Base-by-base conservation (phyloP, 2,888 invertebrate genomes). In the Idaea straminata region DNA sequence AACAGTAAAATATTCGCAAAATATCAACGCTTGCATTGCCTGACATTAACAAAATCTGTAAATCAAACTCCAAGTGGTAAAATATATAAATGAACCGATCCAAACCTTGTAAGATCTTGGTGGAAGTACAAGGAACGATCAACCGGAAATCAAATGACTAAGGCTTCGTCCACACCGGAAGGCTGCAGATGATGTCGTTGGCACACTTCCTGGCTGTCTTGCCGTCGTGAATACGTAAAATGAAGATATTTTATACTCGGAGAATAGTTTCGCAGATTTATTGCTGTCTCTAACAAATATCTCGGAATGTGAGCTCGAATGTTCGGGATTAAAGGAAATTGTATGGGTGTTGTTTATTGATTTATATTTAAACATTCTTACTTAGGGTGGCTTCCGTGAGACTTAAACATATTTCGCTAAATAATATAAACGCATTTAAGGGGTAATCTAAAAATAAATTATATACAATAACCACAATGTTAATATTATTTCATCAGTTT, bases 71-170 rank as follows among this genome's bases (percentile, higher is more conserved):
- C 13, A 47, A 47, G 13, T 7, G 10, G 10, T 13, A 13, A 47
- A 7, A 4, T 47, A 47, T 13, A 7, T 47, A 47, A 47, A 47
- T 13, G 47, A 47, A 47, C 47, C 10, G 47, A 47, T 47, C 47
- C 47, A 47, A 47, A 38, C 60, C 61, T 34, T 15, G 35, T 36
- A 62, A 66, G 64, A 64, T 61, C 62, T 62, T 58, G 61, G 57
- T 57, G 61, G 61, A 61, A 57, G 35, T 5, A 38, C 47, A 61
- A 63, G 70, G 73, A 74, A 70, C 70, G 78, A 73, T 72, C 62
- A 59, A 34, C 69, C 79, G 86, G 86, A 86, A 87, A 87, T 87
- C 83, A 84, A 84, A 85, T 84, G 83, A 83, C 77, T 68, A 75
- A 80, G 79, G 80, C 78, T 78, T 73, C 75, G 80, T 78, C 78